phyloP scores from a whole-genome alignment of 2,113 vertebrate species.

The Xiphophorus couchianus region DNA sequence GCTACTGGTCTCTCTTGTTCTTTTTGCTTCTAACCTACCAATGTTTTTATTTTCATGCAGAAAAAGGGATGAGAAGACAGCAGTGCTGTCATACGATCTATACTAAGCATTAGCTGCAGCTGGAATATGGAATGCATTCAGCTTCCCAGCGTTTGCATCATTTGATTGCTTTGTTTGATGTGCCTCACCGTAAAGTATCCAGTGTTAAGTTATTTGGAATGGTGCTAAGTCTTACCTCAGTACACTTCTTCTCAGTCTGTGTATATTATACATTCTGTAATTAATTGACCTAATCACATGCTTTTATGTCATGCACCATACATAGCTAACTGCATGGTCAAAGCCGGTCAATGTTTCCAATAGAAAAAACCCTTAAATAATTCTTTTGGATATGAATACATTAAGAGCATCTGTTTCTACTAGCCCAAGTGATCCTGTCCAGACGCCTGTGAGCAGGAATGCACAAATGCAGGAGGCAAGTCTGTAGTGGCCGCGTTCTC shows the following conservation, averaged over 20 bases:
- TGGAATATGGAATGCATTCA: constrained; percentile 6
- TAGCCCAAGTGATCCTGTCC: constrained; percentile 46
- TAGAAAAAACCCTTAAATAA: constrained; percentile 11
- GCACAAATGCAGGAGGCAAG: constrained; percentile 48
- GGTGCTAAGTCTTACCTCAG: constrained; percentile 51
- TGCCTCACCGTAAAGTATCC: constrained; percentile 31
- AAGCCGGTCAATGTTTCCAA: constrained; percentile 28
- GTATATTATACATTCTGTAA: constrained; percentile 26
- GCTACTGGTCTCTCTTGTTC: constrained; percentile 27
- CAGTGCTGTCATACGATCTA: constrained; percentile 4
- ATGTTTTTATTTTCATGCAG: constrained; percentile 15
- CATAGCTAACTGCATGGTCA: constrained; percentile 13
- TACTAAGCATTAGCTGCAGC: constrained; percentile 1
- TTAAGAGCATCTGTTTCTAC: constrained; percentile 69
- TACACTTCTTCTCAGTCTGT: constrained; percentile 9
- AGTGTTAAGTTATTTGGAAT: constrained; percentile 42
- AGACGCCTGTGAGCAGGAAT: constrained; percentile 67
- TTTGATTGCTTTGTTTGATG: constrained; percentile 52
- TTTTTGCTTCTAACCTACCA: not conserved
- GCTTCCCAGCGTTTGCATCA: constrained; percentile 6
- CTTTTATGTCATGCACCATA: constrained; percentile 12
- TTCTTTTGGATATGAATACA: constrained; percentile 32
- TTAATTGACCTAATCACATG: constrained; percentile 18
- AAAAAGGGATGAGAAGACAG: not conserved
- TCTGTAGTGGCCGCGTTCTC: constrained; percentile 35